Base-by-base conservation (phyloP, 1,140 invertebrate species). In the Subanguina moxae region DNA sequence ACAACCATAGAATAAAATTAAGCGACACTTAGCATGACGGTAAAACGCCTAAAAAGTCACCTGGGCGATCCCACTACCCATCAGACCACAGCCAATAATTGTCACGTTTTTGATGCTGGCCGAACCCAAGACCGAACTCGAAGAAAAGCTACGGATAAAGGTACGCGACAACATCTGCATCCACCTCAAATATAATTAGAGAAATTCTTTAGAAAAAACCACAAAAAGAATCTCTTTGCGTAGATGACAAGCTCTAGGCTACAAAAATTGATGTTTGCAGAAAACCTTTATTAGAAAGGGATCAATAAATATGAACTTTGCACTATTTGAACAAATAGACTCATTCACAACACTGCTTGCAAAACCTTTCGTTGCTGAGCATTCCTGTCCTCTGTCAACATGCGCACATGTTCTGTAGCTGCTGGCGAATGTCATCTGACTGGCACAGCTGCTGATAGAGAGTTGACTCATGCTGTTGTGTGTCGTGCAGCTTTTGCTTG, bases 61-160 rank as follows among this genome's bases (percentile, higher is more conserved):
- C 87, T 94, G 91, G 62, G 91, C 91, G 80, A 93, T 93, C 38
- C 89, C 89, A 45, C 89, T 88, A n/a, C 90, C 90, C 90, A 93
- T 93, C 0, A 92, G 83, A 25, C 91, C 91, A 71, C 90, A 89
- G 23, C 91, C 91, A 73, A 93, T 89, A 48, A 93, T 87, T 11
- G 90, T 90, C 30, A 93, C 88, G 86, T 91, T 88, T 82, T 91
- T 90, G 61, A 92, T 61, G 8, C n/a, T 15, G 8, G n/a, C n/a
- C 8, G 48, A 19, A 7, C 23, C n/a, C 48, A 52, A 52, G 17
- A 15, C 48, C 3, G 48, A 52, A 52, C n/a, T 21, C 32, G 32
- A 38, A 21, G 48, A 52, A 15, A 52, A 52, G 15, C n/a, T 25
- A 15, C 48, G 48, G 3, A 52, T 15, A 25, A 3, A 21, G 8